These are phyloP conservation scores for Phainopepla nitens DNA, from an alignment of 2,113 vertebrate species.

Conservation along the genomic window DNA sequence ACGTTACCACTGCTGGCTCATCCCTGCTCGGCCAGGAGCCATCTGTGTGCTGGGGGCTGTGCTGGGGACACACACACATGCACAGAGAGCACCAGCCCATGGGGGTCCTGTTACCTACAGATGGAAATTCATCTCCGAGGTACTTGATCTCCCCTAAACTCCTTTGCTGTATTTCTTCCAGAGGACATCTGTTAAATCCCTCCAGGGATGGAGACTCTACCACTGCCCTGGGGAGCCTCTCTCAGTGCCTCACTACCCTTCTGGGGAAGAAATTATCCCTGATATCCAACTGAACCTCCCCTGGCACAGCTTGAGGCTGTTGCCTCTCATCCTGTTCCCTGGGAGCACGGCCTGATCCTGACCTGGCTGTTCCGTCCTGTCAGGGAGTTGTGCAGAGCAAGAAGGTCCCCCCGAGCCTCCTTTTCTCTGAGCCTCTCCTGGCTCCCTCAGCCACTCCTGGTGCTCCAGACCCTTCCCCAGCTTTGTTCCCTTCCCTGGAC, in stretches of 20 bases:
- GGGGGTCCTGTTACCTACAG: not conserved
- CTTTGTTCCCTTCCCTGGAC: not conserved
- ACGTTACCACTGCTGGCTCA: not conserved
- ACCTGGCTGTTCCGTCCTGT: not conserved
- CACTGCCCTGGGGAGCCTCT: not conserved
- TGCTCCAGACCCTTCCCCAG: not conserved
- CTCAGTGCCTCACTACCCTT: not conserved
- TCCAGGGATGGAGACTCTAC: not conserved
- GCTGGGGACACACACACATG: not conserved
- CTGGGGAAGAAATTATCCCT: not conserved
- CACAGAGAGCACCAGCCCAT: not conserved
- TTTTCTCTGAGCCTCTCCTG: not conserved
- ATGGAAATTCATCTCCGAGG: not conserved
- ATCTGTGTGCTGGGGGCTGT: not conserved
- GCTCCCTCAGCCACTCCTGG: not conserved
- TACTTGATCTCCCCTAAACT: not conserved
- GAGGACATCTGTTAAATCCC: not conserved
- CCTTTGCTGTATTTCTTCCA: not conserved
- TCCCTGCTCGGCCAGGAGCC: not conserved
- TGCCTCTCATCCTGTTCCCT: not conserved
- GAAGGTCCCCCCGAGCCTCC: not conserved
- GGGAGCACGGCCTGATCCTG: fast-evolving
- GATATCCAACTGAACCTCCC: not conserved
- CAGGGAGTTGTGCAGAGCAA: not conserved
- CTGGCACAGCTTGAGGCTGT: not conserved